Base-by-base conservation (phyloP, 2,888 invertebrate species). In the Bellardia bayeri region DNA sequence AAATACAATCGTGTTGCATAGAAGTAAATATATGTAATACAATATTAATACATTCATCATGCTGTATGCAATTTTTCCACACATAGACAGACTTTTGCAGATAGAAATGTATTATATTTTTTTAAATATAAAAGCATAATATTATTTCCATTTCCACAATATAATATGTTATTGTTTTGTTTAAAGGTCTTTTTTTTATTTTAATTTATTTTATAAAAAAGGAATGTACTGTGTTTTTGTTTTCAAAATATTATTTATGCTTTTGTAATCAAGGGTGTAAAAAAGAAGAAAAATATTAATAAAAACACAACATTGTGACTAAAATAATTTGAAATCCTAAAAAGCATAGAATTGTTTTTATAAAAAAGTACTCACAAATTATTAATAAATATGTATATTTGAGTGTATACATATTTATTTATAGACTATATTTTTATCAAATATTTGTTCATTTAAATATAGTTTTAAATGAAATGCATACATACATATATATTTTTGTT, bases 191-290 rank as follows among this genome's bases (percentile, higher is more conserved):
- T 51, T 33, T 11, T 2, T 40, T 5, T 5, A 37, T 4, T 37
- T 37, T 37, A 37, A 4, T 16, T 71, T 71, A 5, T 16, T 37
- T 37, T n/a, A 54, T 54, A 33, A 16, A 54, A 9, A 33, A 13
- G 1, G 14, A 5, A 49, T n/a, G n/a, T 51, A n/a, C 4, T 11
- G 16, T 11, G 54, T 71, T 54, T 54, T 40, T 71, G 37, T 54
- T 56, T 37, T 37, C 37, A 37, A 37, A 37, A 37, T 37, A 37
- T 16, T 54, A 4, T 45, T 58, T 58, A 45, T 7, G 45, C 45
- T 74, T 74, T 61, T 33, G 11, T 61, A 33, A 61, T 61, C 74
- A 61, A 61, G 61, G 61, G 33, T 11, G 49, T 61, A 61, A 74
- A 23, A 74, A 74, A 61, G 16, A 45, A 5, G 0, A 5, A 45